A percentile compares a stretch with the other conserved stretches of the same genome.
Conservation (phyloP, 2,797 vertebrate genomes). For the Chelonia mydas region DNA sequence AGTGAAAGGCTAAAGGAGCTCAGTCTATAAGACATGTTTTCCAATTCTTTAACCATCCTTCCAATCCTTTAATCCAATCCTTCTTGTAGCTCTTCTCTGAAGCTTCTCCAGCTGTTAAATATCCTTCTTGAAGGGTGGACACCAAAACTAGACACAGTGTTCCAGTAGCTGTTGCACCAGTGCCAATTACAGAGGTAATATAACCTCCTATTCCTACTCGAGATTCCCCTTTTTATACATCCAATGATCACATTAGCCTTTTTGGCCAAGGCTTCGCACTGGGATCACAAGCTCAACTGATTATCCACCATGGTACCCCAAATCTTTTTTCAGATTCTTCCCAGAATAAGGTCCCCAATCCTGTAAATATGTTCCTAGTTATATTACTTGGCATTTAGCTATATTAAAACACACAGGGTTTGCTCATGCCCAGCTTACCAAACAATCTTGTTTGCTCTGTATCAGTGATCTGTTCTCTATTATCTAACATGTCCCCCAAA, state of each 20-base stretch:
- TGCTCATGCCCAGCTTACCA: not conserved
- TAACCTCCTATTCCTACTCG: not conserved
- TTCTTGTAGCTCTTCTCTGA: not conserved
- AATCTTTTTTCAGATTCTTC: not conserved
- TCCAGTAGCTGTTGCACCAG: not conserved
- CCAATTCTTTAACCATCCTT: not conserved
- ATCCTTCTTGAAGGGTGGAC: not conserved
- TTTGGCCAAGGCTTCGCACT: not conserved
- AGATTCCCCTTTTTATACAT: not conserved
- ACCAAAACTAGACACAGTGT: not conserved
- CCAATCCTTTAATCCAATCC: not conserved
- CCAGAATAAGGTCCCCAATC: not conserved
- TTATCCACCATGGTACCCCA: not conserved
- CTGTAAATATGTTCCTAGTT: not conserved
- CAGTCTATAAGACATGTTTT: not conserved
- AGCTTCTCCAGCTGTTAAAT: not conserved
- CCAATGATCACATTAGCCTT: not conserved
- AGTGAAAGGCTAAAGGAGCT: not conserved
- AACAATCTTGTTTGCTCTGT: not conserved
- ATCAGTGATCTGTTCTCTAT: not conserved
- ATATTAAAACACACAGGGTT: not conserved
- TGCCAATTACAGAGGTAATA: not conserved
- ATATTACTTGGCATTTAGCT: not conserved
- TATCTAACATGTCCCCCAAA: not conserved
- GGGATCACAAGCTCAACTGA: not conserved